A percentile compares a stretch with the other conserved stretches of the same genome.
Evolutionary conservation across 1,140 invertebrate genomes (phyloP).

Genomic region (Megalopta genalis): DNA sequence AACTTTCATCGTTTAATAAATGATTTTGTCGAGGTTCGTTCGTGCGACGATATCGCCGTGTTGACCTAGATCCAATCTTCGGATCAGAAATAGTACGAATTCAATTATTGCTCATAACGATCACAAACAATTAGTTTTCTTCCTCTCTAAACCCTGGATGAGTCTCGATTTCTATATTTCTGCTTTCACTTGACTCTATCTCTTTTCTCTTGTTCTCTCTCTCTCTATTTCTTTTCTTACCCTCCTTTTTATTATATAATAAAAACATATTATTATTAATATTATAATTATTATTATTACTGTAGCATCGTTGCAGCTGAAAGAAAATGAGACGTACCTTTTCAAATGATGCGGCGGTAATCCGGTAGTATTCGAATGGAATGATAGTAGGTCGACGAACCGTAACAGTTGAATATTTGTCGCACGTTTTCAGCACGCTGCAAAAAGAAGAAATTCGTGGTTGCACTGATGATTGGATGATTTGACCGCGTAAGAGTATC

Average conservation of each 20-base stretch:
- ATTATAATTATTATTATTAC: no score
- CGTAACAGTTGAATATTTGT: no score
- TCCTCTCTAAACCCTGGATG: neutral
- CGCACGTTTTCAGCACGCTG: neutral
- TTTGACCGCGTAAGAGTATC: neutral
- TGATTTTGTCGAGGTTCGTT: constrained; percentile 56
- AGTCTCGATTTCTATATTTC: neutral
- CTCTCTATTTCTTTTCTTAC: no score
- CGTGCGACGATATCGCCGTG: neutral
- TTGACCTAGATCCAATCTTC: neutral
- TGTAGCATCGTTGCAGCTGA: no score
- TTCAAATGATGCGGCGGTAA: neutral
- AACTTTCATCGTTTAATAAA: constrained; percentile 55
- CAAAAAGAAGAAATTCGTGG: neutral
- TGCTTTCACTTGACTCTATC: no score
- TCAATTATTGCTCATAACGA: neutral
- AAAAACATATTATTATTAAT: no score
- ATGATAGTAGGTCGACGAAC: neutral
- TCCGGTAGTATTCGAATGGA: neutral
- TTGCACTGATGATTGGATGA: neutral
- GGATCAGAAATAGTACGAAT: neutral
- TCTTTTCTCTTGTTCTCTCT: no score
- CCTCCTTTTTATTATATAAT: no score
- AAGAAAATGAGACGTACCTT: neutral
- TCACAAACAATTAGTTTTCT: neutral